phyloP scores from a whole-genome alignment of 2,888 invertebrate species.

The Drosophila rellima region DNA sequence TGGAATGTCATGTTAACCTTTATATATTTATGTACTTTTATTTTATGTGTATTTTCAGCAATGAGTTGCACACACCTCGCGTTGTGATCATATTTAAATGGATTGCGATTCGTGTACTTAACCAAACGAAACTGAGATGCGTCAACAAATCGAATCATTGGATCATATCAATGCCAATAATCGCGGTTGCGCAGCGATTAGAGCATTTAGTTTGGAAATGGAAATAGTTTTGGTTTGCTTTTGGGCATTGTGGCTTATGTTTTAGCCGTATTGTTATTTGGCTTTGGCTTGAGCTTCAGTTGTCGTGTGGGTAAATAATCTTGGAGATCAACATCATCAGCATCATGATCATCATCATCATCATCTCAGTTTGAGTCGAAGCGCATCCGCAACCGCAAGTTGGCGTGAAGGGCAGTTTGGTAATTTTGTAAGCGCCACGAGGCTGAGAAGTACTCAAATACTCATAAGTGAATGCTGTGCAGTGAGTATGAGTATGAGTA shows the following conservation, averaged over 20 bases:
- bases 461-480: conserved; percentile 33
- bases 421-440: conserved; percentile 77
- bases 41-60: conserved; percentile 1
- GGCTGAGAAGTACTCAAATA: conserved; percentile 65
- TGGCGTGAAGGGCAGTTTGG: conserved; percentile 76
- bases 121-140: conserved; percentile 48
- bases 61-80: conserved; percentile 28
- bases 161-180: conserved; percentile 58
- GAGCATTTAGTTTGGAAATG: conserved; percentile 52
- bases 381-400: conserved; percentile 53
- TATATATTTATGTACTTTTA: no score
- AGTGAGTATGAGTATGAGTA: conserved; percentile 22
- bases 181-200: conserved; percentile 62
- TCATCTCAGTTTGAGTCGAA: not conserved
- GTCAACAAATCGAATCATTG: conserved; percentile 55
- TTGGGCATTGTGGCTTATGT: conserved; percentile 4
- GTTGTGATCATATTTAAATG: conserved; percentile 31
- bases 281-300: conserved; percentile 16
- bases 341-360: conserved; percentile 18
- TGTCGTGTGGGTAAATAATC: conserved; percentile 57
- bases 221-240: conserved; percentile 21
- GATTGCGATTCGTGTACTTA: conserved; percentile 35
- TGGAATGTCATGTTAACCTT: not conserved
- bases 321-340: conserved; percentile 37
- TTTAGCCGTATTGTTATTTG: conserved; percentile 24